Base-by-base conservation (phyloP, 2,113 vertebrate species). In the Naja naja region DNA sequence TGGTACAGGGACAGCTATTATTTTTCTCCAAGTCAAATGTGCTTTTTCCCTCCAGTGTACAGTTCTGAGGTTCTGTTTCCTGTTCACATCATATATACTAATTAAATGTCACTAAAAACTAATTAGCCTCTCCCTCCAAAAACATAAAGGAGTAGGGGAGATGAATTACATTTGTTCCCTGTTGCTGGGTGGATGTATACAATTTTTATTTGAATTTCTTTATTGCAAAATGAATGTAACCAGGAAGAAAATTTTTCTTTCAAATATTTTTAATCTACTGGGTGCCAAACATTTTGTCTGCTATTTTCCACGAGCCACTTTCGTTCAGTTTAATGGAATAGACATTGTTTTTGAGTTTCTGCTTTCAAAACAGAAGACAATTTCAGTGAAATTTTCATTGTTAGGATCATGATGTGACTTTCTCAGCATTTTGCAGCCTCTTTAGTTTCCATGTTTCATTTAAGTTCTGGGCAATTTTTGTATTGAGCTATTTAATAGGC, bases 11-110 rank as follows among this genome's bases (percentile, higher is more conserved):
- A 18, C 6, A 20, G 3, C 2, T 22, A 34, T 20, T 56, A 34
- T 20, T 91, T 60, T 95, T 96, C n/a, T 22, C 27, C 45, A 87
- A 52, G 10, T 88, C 87, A 88, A 49, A 53, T 6, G 30, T 88
- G 87, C 18, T 95, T 23, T 85, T 88, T n/a, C 60, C 90, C 74
- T 10, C 87, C 85, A 49, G 8, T 43, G 20, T 2, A 11, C 27
- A 55, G 87, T 47, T 86, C 39, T 45, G 43, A 43, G 43, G 85
- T 25, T 39, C 43, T 47, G 64, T 18, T n/a, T 74, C 64, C n/a
- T 74, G n/a, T 34, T 74, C 14, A 34, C 25, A 52, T 49, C 47
- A 87, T 27, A 49, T 27, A 27, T 56, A 56, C 47, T 49, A 87
- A 45, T 87, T 14, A 27, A 87, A 49, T 86, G 25, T 47, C 47